Percentiles rank a stretch among this genome's conserved stretches.
These are phyloP conservation scores for Clepsis dumicolana DNA, from an alignment of 2,888 invertebrate species.

Conservation along the genomic window DNA sequence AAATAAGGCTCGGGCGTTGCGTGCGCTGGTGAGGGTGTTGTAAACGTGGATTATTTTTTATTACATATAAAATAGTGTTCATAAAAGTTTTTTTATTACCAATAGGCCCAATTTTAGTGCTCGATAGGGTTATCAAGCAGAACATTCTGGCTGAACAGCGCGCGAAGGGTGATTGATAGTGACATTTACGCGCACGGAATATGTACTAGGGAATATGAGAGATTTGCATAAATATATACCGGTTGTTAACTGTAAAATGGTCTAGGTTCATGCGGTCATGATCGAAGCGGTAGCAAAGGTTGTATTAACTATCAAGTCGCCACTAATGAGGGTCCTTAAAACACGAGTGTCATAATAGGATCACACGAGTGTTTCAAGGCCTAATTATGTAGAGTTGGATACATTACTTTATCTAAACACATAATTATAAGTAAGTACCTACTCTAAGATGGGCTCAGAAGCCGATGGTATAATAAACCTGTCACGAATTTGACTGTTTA, in stretches of 20 bases:
- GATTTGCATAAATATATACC: conserved; percentile 38
- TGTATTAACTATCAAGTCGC: not conserved
- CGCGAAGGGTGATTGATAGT: conserved; percentile 40
- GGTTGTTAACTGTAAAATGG: conserved; percentile 24
- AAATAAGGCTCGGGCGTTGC: conserved; percentile 28
- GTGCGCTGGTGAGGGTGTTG: conserved; percentile 32
- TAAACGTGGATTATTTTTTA: conserved; percentile 40
- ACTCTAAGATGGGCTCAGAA: too few relatives aligned
- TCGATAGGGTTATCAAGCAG: conserved; percentile 44
- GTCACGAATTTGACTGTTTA: too few relatives aligned
- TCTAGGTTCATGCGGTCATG: not conserved
- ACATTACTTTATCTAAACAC: too few relatives aligned
- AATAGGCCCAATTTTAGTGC: conserved; percentile 42
- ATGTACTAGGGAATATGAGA: conserved; percentile 36
- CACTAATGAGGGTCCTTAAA: too few relatives aligned
- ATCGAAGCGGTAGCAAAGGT: not conserved
- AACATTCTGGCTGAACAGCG: conserved; percentile 40
- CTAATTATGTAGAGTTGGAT: too few relatives aligned
- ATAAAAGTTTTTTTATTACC: conserved; percentile 43
- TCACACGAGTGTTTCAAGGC: too few relatives aligned
- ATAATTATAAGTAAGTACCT: too few relatives aligned
- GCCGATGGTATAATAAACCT: too few relatives aligned
- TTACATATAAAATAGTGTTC: conserved; percentile 40
- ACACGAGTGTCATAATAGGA: too few relatives aligned
- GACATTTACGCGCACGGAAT: conserved; percentile 42